phyloP scores from a whole-genome alignment of 2,797 vertebrate species.

The Phrynocephalus forsythii region DNA sequence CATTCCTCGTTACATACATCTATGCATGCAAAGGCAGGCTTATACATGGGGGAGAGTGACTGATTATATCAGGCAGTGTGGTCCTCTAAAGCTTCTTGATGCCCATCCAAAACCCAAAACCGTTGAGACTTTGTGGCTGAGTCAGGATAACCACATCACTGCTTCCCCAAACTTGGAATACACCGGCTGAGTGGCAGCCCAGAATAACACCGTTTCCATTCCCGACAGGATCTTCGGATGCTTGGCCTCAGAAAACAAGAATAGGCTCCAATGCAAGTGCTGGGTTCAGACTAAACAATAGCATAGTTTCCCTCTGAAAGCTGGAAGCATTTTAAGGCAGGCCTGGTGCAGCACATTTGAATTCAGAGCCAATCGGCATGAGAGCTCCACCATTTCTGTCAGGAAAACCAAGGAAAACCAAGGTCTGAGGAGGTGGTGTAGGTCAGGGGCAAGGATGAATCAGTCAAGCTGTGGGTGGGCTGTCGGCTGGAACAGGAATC shows the following conservation, averaged over 20 bases:
- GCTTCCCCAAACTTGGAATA: constrained; percentile 45
- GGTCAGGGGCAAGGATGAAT: neutral
- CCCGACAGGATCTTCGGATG: neutral
- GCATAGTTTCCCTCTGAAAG: neutral
- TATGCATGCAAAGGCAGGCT: rapidly evolving
- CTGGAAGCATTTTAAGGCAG: neutral
- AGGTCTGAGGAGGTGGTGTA: no score
- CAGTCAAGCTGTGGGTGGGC: neutral
- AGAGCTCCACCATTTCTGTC: no score
- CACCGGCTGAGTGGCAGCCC: constrained; percentile 46
- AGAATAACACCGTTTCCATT: constrained; percentile 70
- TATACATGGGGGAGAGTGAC: neutral
- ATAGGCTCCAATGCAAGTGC: constrained; percentile 26
- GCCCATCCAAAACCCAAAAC: constrained; percentile 53
- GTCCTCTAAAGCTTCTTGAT: neutral
- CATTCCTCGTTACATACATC: rapidly evolving
- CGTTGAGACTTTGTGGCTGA: constrained; percentile 35
- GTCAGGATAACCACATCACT: constrained; percentile 53
- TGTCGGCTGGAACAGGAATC: neutral
- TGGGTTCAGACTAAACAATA: constrained; percentile 58
- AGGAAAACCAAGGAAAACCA: neutral
- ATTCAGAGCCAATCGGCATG: neutral
- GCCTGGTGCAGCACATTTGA: neutral
- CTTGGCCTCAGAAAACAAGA: constrained; percentile 61
- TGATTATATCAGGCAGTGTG: constrained; percentile 33